Evolutionary conservation across 2,113 vertebrate species (phyloP).

Genomic region (Clarias macrocephalus): DNA sequence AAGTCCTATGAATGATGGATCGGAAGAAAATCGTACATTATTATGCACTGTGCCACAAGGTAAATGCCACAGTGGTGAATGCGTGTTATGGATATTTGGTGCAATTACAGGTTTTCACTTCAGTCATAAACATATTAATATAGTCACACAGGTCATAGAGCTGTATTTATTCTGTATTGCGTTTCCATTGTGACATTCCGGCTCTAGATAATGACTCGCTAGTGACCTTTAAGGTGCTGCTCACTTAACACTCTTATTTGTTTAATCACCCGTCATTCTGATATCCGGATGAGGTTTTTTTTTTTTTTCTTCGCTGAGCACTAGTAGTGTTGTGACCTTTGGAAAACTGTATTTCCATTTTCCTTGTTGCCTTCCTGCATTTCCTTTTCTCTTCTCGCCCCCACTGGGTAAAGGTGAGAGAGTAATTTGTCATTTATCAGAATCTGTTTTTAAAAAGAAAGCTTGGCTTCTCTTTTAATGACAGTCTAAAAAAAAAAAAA

Average conservation of each 20-base stretch:
- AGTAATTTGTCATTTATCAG: slow-evolving; percentile 42
- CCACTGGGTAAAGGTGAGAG: slow-evolving; percentile 29
- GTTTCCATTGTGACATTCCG: neutral
- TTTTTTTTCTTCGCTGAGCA: slow-evolving; percentile 15
- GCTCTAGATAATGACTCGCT: neutral
- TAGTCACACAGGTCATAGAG: neutral
- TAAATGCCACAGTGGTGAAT: neutral
- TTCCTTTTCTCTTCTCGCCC: slow-evolving; percentile 19
- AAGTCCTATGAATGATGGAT: neutral
- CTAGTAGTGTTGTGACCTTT: slow-evolving; percentile 56
- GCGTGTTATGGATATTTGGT: neutral
- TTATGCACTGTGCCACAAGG: neutral
- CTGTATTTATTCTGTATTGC: neutral
- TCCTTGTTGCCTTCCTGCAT: slow-evolving; percentile 35
- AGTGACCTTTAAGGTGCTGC: slow-evolving; percentile 39
- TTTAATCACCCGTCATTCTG: slow-evolving; percentile 40
- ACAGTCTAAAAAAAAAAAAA: slow-evolving; percentile 28
- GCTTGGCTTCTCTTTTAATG: slow-evolving; percentile 24
- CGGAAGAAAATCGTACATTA: neutral
- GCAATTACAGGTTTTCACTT: neutral
- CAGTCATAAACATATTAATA: neutral
- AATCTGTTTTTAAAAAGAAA: slow-evolving; percentile 24
- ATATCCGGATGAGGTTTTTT: neutral
- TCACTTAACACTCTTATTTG: slow-evolving; percentile 42
- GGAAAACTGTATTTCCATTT: slow-evolving; percentile 54